Evolutionary conservation across 2,113 vertebrate species (phyloP).

Genomic region (Puma concolor): DNA sequence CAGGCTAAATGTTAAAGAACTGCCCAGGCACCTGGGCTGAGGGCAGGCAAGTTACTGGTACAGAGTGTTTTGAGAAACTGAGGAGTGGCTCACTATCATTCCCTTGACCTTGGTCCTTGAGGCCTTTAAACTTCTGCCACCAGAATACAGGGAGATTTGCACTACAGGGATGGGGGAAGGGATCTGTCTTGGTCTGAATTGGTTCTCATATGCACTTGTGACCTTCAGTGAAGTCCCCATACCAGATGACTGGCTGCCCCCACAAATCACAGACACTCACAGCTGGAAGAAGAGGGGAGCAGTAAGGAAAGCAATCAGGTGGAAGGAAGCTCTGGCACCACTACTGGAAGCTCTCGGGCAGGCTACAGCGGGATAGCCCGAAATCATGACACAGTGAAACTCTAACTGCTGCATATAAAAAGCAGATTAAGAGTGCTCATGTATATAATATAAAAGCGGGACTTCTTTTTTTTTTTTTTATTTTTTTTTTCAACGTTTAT

Average conservation of each 20-base stretch:
- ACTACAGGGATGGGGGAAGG: background rate
- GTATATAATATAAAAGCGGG: background rate
- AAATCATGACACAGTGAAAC: background rate
- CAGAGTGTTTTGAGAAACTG: background rate
- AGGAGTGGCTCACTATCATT: background rate
- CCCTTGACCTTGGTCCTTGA: background rate
- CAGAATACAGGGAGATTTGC: background rate
- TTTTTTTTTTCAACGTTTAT: too few relatives aligned
- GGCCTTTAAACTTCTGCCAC: background rate
- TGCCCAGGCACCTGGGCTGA: background rate
- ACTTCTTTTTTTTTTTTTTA: too few relatives aligned
- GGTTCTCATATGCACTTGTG: background rate
- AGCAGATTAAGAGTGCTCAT: background rate
- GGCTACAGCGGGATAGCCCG: background rate
- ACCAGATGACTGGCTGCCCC: background rate
- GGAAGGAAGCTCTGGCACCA: background rate
- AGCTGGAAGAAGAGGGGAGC: background rate
- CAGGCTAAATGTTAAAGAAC: background rate
- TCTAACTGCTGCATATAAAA: background rate
- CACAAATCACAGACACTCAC: background rate
- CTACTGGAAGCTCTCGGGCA: background rate
- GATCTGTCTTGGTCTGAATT: background rate
- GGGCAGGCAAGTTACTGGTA: background rate
- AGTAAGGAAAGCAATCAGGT: background rate
- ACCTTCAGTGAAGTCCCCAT: background rate